Percentiles rank a stretch among this genome's conserved stretches.
phyloP scores from a whole-genome alignment of 2,113 vertebrate species.

The Myxocyprinus asiaticus region DNA sequence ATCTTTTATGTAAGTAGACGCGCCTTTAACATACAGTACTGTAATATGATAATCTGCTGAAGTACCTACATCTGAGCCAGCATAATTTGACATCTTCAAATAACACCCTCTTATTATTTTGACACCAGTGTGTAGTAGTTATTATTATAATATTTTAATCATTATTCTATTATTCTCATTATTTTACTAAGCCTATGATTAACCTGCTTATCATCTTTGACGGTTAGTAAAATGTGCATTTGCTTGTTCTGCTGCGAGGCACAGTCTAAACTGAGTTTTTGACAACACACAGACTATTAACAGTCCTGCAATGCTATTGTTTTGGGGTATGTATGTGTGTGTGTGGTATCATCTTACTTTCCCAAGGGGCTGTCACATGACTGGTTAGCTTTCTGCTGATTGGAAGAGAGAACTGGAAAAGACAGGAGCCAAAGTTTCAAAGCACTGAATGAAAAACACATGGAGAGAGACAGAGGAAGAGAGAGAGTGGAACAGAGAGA shows the following conservation, averaged over 20 bases:
- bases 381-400: slow-evolving; percentile 51
- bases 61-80: no score
- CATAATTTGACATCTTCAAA: no score
- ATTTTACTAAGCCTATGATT: not conserved
- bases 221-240: not conserved
- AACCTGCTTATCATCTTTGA: not conserved
- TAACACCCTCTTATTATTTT: no score
- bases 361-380: slow-evolving; percentile 72
- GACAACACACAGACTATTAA: slow-evolving; percentile 15
- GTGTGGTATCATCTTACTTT: slow-evolving; percentile 67
- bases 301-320: not conserved
- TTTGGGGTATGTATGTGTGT: not conserved
- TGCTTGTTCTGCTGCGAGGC: not conserved
- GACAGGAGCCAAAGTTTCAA: slow-evolving; percentile 53
- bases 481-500: slow-evolving; percentile 60
- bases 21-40: no score
- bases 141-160: not conserved
- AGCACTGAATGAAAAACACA: slow-evolving; percentile 73
- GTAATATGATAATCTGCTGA: no score
- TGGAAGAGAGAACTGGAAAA: slow-evolving; percentile 24
- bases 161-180: not conserved
- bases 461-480: slow-evolving; percentile 56
- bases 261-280: not conserved
- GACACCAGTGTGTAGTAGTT: no score
- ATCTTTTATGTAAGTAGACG: no score